These are phyloP conservation scores for Dynastes grantii DNA, from an alignment of 2,888 invertebrate species.

Conservation along the genomic window DNA sequence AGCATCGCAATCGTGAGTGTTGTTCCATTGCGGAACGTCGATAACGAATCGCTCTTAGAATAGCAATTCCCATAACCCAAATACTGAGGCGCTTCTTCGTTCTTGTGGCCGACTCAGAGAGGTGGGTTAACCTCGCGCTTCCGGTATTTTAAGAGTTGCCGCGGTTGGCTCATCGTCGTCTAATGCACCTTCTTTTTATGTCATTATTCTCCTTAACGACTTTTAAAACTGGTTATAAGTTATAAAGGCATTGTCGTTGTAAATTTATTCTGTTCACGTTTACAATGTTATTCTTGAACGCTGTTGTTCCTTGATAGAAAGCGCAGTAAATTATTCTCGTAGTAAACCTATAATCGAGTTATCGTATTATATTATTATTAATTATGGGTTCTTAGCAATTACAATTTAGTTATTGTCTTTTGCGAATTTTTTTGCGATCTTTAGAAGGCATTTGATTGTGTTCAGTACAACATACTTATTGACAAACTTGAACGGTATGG, in stretches of 20 bases:
- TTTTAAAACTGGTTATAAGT: conserved; percentile 1
- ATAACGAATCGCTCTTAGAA: conserved; percentile 32
- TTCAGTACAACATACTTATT: no score
- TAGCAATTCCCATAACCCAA: conserved; percentile 44
- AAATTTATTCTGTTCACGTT: not conserved
- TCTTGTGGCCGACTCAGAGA: conserved; percentile 18
- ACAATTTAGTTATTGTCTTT: no score
- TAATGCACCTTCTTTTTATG: conserved; percentile 8
- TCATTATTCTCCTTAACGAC: conserved; percentile 3
- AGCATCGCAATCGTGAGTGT: not conserved
- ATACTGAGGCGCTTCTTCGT: conserved; percentile 32
- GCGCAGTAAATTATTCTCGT: not conserved
- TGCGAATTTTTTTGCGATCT: no score
- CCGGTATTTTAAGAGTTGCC: conserved; percentile 33
- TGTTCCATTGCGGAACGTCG: conserved; percentile 11
- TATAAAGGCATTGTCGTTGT: conserved; percentile 1
- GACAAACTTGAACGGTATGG: no score
- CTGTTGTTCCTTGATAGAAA: not conserved
- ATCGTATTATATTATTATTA: no score
- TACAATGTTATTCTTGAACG: not conserved
- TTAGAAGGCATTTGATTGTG: no score
- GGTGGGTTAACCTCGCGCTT: conserved; percentile 23
- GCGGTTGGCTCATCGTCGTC: not conserved
- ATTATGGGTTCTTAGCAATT: no score
- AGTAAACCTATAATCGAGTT: no score